Percentiles rank a stretch among this genome's conserved stretches.
Conservation (phyloP, 2,113 vertebrate genomes). For the Suricata suricatta region DNA sequence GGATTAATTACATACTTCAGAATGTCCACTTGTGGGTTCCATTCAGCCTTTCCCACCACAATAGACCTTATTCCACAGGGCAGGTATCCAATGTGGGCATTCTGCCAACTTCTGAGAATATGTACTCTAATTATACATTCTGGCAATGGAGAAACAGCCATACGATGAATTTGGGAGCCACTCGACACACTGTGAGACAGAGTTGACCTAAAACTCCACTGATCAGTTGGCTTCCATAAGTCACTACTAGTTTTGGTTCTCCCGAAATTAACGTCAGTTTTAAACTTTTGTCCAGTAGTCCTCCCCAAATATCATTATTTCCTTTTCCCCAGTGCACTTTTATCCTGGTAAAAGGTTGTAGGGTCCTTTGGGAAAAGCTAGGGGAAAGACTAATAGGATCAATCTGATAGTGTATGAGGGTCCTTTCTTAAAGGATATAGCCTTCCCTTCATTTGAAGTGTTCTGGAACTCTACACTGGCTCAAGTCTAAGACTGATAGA, state of each 20-base stretch:
- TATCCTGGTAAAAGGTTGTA: background rate
- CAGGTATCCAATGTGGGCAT: background rate
- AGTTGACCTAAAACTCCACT: background rate
- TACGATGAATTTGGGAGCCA: background rate
- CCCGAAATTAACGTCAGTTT: background rate
- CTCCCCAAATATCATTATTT: background rate
- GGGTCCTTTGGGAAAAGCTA: background rate
- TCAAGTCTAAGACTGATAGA: background rate
- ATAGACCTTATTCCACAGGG: background rate
- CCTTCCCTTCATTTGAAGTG: background rate
- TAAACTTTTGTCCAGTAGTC: background rate
- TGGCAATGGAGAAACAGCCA: background rate
- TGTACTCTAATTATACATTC: background rate
- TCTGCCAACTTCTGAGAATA: background rate
- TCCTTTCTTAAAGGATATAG: background rate
- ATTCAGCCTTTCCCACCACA: background rate
- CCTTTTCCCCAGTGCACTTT: background rate
- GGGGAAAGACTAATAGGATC: background rate
- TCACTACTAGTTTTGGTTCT: background rate
- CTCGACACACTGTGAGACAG: background rate
- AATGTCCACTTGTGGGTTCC: background rate
- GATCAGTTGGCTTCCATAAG: background rate
- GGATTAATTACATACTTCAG: background rate
- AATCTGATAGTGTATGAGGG: background rate
- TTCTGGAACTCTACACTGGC: background rate